Conservation (phyloP, 2,888 invertebrate species). For the Erebia aethiops region DNA sequence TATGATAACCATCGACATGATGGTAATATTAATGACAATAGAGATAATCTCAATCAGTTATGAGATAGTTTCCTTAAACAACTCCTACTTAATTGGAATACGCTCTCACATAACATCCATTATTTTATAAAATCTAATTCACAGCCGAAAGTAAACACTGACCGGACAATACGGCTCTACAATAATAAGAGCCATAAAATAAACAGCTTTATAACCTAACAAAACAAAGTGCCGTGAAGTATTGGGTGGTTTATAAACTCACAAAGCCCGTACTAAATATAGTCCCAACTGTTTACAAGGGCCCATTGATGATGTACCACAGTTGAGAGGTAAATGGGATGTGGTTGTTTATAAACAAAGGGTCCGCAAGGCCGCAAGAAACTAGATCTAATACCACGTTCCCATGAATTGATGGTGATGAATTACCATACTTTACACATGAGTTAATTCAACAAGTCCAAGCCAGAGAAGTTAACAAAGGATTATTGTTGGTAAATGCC, state of each 20-base stretch:
- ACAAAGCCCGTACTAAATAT: slow-evolving; percentile 24
- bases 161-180: slow-evolving; percentile 9
- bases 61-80: background rate
- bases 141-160: slow-evolving; percentile 1
- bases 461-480: too few relatives aligned
- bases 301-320: slow-evolving; percentile 18
- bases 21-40: background rate
- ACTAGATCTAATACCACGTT: slow-evolving; percentile 13
- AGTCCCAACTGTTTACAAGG: slow-evolving; percentile 25
- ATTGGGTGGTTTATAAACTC: slow-evolving; percentile 20
- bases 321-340: slow-evolving; percentile 24
- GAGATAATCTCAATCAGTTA: background rate
- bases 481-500: too few relatives aligned
- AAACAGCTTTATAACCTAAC: slow-evolving; percentile 21
- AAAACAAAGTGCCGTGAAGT: slow-evolving; percentile 23
- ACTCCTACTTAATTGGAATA: background rate
- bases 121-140: slow-evolving; percentile 4
- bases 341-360: slow-evolving; percentile 29
- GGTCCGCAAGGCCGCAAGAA: slow-evolving; percentile 18
- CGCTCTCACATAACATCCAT: background rate
- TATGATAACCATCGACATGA: background rate
- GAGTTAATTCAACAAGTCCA: too few relatives aligned
- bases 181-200: slow-evolving; percentile 15
- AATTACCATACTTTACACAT: background rate
- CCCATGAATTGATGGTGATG: slow-evolving; percentile 16